Percentiles rank a stretch among this genome's conserved stretches.
Evolutionary conservation across 2,797 vertebrate genomes (phyloP).

Genomic region (Pitangus sulphuratus): DNA sequence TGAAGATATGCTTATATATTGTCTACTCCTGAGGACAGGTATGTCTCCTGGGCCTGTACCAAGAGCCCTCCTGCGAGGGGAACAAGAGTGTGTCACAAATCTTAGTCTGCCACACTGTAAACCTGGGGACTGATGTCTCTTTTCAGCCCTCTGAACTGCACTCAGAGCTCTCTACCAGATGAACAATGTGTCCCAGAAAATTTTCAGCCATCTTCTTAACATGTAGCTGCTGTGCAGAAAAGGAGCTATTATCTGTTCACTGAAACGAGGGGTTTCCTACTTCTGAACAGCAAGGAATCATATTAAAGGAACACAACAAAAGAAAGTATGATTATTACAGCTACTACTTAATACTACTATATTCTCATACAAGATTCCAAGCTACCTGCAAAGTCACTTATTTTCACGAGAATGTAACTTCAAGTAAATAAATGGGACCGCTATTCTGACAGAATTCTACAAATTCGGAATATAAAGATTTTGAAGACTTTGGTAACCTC

Average conservation of each 20-base stretch:
- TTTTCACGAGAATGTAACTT: not conserved
- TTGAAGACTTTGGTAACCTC: not conserved
- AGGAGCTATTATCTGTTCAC: not conserved
- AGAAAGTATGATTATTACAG: not conserved
- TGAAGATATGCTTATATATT: not conserved
- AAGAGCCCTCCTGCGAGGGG: not conserved
- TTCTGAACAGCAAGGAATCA: not conserved
- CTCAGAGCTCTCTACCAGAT: not conserved
- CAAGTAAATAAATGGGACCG: not conserved
- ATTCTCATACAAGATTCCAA: not conserved
- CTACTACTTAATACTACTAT: not conserved
- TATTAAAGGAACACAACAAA: not conserved
- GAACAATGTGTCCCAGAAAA: not conserved
- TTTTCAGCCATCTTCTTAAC: not conserved
- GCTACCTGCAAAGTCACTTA: not conserved
- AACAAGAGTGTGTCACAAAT: not conserved
- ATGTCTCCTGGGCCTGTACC: not conserved
- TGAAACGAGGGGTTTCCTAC: not conserved
- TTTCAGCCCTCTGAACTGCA: not conserved
- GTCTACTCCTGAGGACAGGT: not conserved
- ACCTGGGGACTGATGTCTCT: not conserved
- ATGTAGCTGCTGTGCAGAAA: not conserved
- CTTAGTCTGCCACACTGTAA: not conserved
- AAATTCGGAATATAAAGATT: not conserved
- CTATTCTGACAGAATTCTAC: not conserved